Evolutionary conservation across 2,888 invertebrate species (phyloP).

Genomic region (Liposcelis brunnea): DNA sequence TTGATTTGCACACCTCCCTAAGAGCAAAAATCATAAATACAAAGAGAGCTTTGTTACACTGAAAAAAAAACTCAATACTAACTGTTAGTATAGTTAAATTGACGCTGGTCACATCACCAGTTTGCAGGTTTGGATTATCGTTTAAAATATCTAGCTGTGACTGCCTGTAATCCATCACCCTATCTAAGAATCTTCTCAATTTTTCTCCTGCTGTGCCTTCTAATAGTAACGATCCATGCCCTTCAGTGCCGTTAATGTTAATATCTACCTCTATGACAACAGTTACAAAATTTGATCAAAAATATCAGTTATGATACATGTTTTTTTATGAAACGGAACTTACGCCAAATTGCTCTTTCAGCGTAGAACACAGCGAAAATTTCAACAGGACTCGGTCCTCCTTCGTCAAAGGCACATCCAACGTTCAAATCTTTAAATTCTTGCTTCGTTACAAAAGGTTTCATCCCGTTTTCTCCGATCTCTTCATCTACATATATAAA

Average conservation of each 20-base stretch:
- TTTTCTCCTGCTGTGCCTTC: constrained; percentile 75
- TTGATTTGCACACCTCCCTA: constrained; percentile 81
- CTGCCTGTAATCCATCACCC: constrained; percentile 50
- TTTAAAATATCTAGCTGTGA: constrained; percentile 48
- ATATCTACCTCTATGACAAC: constrained; percentile 48
- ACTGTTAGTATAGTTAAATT: constrained; percentile 64
- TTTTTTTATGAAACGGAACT: constrained; percentile 24
- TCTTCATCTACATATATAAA: constrained; percentile 57
- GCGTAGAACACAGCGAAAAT: constrained; percentile 52
- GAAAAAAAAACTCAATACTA: constrained; percentile 15
- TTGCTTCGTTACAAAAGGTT: constrained; percentile 48
- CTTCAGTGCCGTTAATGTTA: constrained; percentile 63
- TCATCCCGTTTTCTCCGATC: constrained; percentile 76
- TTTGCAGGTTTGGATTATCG: constrained; percentile 42
- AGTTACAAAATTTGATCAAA: too few relatives aligned
- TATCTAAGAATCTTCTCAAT: constrained; percentile 49
- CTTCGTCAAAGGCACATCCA: constrained; percentile 78
- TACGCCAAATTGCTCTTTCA: constrained; percentile 72
- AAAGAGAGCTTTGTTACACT: background rate
- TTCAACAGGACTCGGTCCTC: constrained; percentile 45
- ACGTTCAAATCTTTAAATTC: constrained; percentile 62
- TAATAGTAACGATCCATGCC: constrained; percentile 70
- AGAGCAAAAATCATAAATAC: background rate
- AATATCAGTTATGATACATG: too few relatives aligned
- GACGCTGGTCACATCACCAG: constrained; percentile 75